These are phyloP conservation scores for Brachionus rotundiformis DNA, from an alignment of 1,140 invertebrate species.

Conservation along the genomic window DNA sequence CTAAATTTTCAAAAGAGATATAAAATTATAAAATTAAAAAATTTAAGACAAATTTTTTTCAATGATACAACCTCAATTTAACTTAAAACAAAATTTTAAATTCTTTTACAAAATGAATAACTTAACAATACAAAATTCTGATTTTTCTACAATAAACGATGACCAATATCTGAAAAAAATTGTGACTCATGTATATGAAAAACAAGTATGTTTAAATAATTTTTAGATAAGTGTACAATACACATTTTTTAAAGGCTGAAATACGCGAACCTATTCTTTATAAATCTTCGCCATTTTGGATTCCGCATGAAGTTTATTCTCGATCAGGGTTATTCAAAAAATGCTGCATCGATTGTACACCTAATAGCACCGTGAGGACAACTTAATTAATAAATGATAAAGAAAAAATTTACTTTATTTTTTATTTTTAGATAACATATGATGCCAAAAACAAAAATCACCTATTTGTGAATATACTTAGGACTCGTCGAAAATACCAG, in stretches of 20 bases:
- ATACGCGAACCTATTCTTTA: background rate
- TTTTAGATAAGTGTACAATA: background rate
- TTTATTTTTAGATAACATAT: background rate
- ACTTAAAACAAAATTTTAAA: background rate
- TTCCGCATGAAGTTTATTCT: background rate
- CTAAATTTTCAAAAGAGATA: background rate
- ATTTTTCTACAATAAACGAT: background rate
- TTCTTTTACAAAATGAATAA: background rate
- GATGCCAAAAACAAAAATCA: conserved; percentile 3
- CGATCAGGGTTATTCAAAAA: conserved; percentile 30
- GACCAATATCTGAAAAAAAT: background rate
- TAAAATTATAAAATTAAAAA: background rate
- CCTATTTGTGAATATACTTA: background rate
- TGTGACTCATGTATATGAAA: background rate
- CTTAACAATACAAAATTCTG: background rate
- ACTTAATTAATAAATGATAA: background rate
- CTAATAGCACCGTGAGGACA: conserved; percentile 11
- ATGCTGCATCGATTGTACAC: conserved; percentile 21
- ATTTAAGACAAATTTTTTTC: background rate
- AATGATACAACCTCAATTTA: background rate
- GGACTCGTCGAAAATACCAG: background rate
- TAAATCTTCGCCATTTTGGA: background rate
- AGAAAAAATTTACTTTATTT: background rate
- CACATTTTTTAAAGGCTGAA: background rate
- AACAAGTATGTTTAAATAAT: background rate